A percentile compares a stretch with the other conserved stretches of the same genome.
Conservation (phyloP, 92 coral and sea anemone species). For the Palythoa caribaeorum region DNA sequence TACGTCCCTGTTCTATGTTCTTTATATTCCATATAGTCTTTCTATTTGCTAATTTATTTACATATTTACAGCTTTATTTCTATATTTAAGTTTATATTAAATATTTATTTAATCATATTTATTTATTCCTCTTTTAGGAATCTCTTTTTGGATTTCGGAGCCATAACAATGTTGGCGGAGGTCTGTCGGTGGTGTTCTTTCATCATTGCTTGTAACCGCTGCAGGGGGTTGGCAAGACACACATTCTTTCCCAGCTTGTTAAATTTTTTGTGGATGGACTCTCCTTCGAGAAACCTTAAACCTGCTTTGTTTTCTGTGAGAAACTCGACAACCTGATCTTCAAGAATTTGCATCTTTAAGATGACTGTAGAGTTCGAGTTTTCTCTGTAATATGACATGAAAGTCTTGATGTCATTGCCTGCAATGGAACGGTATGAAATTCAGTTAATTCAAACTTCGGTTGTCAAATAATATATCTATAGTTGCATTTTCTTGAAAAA, state of each 20-base stretch:
- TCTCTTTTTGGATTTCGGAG: constrained; percentile 31
- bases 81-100: background rate
- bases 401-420: constrained; percentile 43
- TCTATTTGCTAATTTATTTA: background rate
- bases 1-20: background rate
- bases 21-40: background rate
- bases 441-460: background rate
- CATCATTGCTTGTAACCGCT: constrained; percentile 36
- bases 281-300: constrained; percentile 34
- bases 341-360: constrained; percentile 50
- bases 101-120: background rate
- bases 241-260: constrained; percentile 27
- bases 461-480: background rate
- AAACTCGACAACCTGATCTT: constrained; percentile 39
- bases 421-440: background rate
- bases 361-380: constrained; percentile 36
- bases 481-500: background rate
- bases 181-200: constrained; percentile 45
- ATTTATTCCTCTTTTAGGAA: background rate
- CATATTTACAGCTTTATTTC: constrained; percentile 1
- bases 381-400: constrained; percentile 44
- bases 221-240: constrained; percentile 29
- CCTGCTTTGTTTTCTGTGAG: constrained; percentile 34
- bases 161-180: constrained; percentile 11
- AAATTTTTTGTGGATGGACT: constrained; percentile 33